phyloP scores from a whole-genome alignment of 1,140 invertebrate genomes.

The Asobara japonica region DNA sequence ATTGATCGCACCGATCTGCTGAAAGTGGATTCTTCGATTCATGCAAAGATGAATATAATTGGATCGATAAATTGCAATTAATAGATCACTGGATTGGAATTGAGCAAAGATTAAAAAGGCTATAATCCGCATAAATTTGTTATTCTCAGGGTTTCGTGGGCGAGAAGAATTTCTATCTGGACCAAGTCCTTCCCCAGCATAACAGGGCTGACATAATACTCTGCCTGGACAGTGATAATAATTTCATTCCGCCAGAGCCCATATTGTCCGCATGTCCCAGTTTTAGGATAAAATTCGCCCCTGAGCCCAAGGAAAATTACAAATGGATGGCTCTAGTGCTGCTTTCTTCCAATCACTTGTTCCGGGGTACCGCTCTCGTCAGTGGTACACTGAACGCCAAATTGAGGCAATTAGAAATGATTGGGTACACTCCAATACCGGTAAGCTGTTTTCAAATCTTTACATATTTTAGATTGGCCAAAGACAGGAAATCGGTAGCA shows the following conservation, averaged over 20 bases:
- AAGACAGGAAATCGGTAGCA: no score
- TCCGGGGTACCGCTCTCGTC: slow-evolving; percentile 52
- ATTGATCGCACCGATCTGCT: no score
- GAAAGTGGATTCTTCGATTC: no score
- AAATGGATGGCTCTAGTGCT: slow-evolving; percentile 65
- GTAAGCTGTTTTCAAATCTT: slow-evolving; percentile 65
- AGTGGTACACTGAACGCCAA: slow-evolving; percentile 65
- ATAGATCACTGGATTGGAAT: no score
- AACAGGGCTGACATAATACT: slow-evolving; percentile 67
- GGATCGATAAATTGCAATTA: no score
- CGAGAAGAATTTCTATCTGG: slow-evolving; percentile 47
- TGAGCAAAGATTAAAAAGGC: not conserved
- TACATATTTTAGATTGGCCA: no score
- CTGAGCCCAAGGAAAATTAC: slow-evolving; percentile 54
- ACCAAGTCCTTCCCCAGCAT: slow-evolving; percentile 71
- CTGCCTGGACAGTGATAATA: slow-evolving; percentile 62
- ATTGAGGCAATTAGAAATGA: slow-evolving; percentile 66
- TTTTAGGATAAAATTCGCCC: slow-evolving; percentile 59
- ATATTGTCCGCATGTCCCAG: slow-evolving; percentile 51
- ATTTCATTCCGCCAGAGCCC: slow-evolving; percentile 45
- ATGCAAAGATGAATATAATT: not conserved
- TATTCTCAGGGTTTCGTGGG: slow-evolving; percentile 14
- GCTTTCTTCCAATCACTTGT: slow-evolving; percentile 56
- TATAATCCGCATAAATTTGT: slow-evolving; percentile 16
- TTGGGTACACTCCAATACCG: slow-evolving; percentile 70